Percentiles rank a stretch among this genome's conserved stretches.
Conservation (phyloP, 1,140 invertebrate species). For the Pseudomyrmex flavicornis region DNA sequence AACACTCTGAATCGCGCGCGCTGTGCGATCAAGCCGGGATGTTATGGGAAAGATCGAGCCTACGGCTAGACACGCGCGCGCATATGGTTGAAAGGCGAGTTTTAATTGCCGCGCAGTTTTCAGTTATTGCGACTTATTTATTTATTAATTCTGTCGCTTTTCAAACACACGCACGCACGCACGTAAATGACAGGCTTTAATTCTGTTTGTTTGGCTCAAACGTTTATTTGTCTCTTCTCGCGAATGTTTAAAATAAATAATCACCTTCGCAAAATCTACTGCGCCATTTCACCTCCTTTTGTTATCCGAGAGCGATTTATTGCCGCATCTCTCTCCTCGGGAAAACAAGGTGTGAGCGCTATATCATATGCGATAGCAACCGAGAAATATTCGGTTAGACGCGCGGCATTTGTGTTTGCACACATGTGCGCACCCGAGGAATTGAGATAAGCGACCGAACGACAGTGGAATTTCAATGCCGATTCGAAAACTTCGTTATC, state of each 20-base stretch:
- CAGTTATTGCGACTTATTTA: no score
- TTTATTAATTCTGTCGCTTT: no score
- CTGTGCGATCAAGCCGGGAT: background rate
- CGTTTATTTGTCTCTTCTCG: background rate
- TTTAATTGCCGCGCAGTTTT: no score
- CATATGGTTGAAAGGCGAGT: no score
- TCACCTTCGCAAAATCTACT: background rate
- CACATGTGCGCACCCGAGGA: slow-evolving; percentile 35
- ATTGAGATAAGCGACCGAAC: slow-evolving; percentile 50
- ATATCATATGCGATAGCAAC: background rate
- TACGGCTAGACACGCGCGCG: background rate
- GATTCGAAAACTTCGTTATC: slow-evolving; percentile 26
- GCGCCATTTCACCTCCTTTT: slow-evolving; percentile 3
- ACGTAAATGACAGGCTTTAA: background rate
- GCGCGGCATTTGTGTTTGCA: slow-evolving; percentile 48
- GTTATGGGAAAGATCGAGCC: slow-evolving; percentile 13
- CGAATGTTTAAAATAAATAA: slow-evolving; percentile 1
- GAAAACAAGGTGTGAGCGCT: slow-evolving; percentile 30
- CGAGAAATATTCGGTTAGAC: background rate
- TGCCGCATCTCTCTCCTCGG: slow-evolving; percentile 28
- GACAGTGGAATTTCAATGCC: slow-evolving; percentile 63
- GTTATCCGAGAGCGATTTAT: slow-evolving; percentile 10
- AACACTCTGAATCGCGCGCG: slow-evolving; percentile 24
- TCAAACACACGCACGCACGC: no score
- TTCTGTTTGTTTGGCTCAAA: background rate